These are phyloP conservation scores for Zaprionus gabonicus DNA, from an alignment of 1,140 invertebrate genomes.

Conservation along the genomic window DNA sequence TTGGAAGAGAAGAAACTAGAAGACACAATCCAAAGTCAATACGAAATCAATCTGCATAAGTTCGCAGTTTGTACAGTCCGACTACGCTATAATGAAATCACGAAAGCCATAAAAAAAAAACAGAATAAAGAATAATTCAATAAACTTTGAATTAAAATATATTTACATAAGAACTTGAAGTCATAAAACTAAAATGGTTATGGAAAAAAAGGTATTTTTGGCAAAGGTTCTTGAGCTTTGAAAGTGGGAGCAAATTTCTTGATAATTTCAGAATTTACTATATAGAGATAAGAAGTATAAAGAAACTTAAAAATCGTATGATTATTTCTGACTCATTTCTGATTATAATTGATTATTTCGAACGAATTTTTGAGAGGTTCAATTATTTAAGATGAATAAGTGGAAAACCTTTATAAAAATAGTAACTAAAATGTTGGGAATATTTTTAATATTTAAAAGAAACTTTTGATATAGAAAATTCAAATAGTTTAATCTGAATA, in stretches of 20 bases:
- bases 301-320: too few relatives aligned
- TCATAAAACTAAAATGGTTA: background rate
- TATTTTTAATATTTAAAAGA: too few relatives aligned
- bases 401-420: too few relatives aligned
- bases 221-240: background rate
- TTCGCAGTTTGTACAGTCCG: background rate
- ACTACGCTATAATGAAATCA: background rate
- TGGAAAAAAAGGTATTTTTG: background rate
- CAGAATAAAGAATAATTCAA: background rate
- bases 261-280: too few relatives aligned
- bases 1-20: background rate
- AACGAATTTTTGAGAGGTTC: too few relatives aligned
- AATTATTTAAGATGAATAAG: too few relatives aligned
- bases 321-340: too few relatives aligned
- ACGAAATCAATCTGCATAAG: slow-evolving; percentile 5
- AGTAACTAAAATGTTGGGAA: too few relatives aligned
- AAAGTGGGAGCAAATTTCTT: too few relatives aligned
- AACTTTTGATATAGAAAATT: background rate
- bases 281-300: too few relatives aligned
- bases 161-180: background rate
- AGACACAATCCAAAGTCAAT: background rate
- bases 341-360: too few relatives aligned
- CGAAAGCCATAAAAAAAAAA: background rate
- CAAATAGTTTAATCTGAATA: background rate
- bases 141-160: background rate